Conservation (phyloP, 2,113 vertebrate species). For the Arizona elegans region DNA sequence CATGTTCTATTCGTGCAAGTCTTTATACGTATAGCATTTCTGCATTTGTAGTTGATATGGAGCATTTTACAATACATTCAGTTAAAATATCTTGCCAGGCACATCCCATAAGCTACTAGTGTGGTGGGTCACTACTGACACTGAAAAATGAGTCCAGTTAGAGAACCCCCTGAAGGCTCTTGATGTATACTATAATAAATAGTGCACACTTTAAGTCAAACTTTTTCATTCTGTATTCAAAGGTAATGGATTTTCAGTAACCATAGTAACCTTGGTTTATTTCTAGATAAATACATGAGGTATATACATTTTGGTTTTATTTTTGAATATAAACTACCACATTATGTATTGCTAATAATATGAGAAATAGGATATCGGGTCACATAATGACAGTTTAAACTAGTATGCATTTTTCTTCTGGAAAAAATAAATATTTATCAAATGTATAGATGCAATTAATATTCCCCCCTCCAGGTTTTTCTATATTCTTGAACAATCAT, state of each 20-base stretch:
- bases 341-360: conserved; percentile 85
- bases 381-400: conserved; percentile 79
- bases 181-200: conserved; percentile 83
- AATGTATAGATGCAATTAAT: conserved; percentile 78
- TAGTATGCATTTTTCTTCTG: conserved; percentile 78
- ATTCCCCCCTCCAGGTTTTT: conserved; percentile 52
- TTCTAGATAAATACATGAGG: conserved; percentile 82
- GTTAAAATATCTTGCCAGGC: conserved; percentile 73
- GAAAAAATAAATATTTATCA: conserved; percentile 82
- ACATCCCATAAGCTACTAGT: conserved; percentile 72
- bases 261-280: conserved; percentile 82
- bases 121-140: conserved; percentile 79
- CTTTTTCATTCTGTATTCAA: conserved; percentile 86
- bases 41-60: conserved; percentile 70
- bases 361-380: conserved; percentile 81
- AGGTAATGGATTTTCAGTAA: conserved; percentile 84
- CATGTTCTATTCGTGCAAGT: conserved; percentile 54
- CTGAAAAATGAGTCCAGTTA: conserved; percentile 84
- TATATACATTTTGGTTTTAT: conserved; percentile 81
- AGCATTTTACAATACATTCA: conserved; percentile 77
- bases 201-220: conserved; percentile 82
- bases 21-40: conserved; percentile 66
- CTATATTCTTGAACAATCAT: conserved; percentile 64
- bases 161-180: conserved; percentile 79
- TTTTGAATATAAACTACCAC: conserved; percentile 85